A percentile compares a stretch with the other conserved stretches of the same genome.
These are phyloP conservation scores for Raja brachyura DNA, from an alignment of 2,113 vertebrate genomes.

Conservation along the genomic window DNA sequence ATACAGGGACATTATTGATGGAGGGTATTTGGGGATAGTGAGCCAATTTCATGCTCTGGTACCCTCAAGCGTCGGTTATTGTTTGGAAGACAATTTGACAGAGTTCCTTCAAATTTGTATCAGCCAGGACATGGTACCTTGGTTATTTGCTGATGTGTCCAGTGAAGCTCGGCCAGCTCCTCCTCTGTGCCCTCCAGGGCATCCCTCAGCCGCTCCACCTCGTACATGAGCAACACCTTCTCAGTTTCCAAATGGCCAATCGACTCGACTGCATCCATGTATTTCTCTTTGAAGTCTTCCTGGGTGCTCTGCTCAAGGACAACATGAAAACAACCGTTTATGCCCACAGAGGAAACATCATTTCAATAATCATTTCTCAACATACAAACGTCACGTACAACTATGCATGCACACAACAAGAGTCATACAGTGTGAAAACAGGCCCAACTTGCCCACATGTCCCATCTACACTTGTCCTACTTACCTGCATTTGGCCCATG, in stretches of 20 bases:
- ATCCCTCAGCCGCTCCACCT: slow-evolving; percentile 12
- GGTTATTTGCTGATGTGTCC: background rate
- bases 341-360: background rate
- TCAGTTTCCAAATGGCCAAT: slow-evolving; percentile 15
- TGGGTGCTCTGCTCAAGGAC: background rate
- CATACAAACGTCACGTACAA: background rate
- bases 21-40: background rate
- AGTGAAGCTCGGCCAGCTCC: slow-evolving; percentile 1
- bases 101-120: background rate
- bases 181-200: slow-evolving; percentile 15
- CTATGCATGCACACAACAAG: background rate
- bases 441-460: too few relatives aligned
- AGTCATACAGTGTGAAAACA: too few relatives aligned
- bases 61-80: background rate
- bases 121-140: background rate
- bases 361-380: background rate
- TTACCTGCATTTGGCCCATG: too few relatives aligned
- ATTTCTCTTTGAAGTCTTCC: background rate
- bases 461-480: too few relatives aligned
- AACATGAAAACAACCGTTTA: background rate
- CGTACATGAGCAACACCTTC: background rate
- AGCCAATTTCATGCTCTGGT: too few relatives aligned
- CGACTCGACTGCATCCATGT: background rate
- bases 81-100: background rate
- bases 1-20: background rate